These are phyloP conservation scores for Poecilia gillii DNA, from an alignment of 2,797 vertebrate species.

Conservation along the genomic window DNA sequence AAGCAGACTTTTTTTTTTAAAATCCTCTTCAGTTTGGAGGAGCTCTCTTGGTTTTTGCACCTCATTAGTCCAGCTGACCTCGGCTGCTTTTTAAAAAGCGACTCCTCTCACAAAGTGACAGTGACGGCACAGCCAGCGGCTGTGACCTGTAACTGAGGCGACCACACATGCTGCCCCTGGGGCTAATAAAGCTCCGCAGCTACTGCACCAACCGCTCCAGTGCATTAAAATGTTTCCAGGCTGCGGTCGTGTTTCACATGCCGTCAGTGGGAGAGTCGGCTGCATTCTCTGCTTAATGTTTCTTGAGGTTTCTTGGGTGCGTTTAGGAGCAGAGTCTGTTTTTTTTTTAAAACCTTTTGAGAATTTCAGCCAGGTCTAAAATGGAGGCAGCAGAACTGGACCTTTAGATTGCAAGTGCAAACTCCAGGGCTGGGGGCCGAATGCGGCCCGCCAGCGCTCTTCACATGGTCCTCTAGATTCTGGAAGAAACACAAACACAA, in stretches of 20 bases:
- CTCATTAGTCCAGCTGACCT: not conserved
- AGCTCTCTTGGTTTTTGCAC: not conserved
- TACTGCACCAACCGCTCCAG: conserved; percentile 21
- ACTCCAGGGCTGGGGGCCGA: too few relatives aligned
- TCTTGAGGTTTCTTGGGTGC: conserved; percentile 47
- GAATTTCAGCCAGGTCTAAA: conserved; percentile 46
- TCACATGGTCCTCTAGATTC: too few relatives aligned
- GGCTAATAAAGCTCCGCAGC: conserved; percentile 43
- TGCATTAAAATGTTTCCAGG: conserved; percentile 54
- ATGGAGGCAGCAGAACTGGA: conserved; percentile 31
- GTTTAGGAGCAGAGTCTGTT: conserved; percentile 62
- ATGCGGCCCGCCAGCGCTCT: too few relatives aligned
- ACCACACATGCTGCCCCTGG: conserved; percentile 54
- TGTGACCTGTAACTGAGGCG: conserved; percentile 42
- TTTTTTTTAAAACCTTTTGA: conserved; percentile 51
- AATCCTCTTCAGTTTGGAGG: not conserved
- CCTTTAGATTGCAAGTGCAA: conserved; percentile 19
- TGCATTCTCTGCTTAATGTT: conserved; percentile 37
- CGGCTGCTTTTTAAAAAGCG: not conserved
- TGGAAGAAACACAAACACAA: too few relatives aligned
- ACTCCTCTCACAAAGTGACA: not conserved
- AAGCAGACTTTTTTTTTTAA: not conserved
- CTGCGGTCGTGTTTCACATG: conserved; percentile 51
- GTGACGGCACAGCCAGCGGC: not conserved
- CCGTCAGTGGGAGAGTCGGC: conserved; percentile 22